A percentile compares a stretch with the other conserved stretches of the same genome.
Evolutionary conservation across 2,113 vertebrate species (phyloP).

Genomic region (Lepisosteus osseus): DNA sequence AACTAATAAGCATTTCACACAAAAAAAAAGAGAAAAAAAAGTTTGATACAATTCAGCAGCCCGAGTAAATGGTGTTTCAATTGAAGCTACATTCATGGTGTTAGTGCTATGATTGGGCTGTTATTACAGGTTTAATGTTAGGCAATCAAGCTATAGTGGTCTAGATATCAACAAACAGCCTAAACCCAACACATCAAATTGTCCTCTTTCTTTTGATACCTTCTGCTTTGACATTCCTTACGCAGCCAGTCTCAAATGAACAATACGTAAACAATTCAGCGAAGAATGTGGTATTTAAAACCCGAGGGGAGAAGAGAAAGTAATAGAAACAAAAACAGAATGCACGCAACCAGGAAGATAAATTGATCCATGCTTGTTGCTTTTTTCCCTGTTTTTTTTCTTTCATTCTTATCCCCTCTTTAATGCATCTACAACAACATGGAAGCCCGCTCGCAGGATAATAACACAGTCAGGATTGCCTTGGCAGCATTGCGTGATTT

Average conservation of each 20-base stretch:
- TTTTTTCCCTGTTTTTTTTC: slow-evolving; percentile 27
- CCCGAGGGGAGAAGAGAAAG: slow-evolving; percentile 51
- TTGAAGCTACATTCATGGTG: slow-evolving; percentile 85
- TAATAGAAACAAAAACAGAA: background rate
- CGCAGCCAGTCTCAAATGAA: slow-evolving; percentile 84
- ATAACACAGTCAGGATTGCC: slow-evolving; percentile 66
- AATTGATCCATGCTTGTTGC: slow-evolving; percentile 27
- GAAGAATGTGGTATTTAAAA: slow-evolving; percentile 79
- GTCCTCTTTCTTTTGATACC: slow-evolving; percentile 95
- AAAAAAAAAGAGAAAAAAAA: slow-evolving; percentile 72
- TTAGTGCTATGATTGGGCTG: slow-evolving; percentile 98
- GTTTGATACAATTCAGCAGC: slow-evolving; percentile 95
- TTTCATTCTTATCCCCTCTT: slow-evolving; percentile 31
- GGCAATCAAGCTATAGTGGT: slow-evolving; percentile 99
- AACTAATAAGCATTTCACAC: slow-evolving; percentile 96
- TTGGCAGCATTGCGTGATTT: slow-evolving; percentile 65
- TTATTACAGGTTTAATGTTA: slow-evolving; percentile 99
- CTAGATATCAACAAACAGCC: slow-evolving; percentile 99
- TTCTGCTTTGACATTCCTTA: slow-evolving; percentile 80
- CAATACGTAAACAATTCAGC: slow-evolving; percentile 87
- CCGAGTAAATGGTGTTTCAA: slow-evolving; percentile 84
- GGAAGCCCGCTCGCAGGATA: slow-evolving; percentile 63
- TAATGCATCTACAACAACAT: slow-evolving; percentile 40
- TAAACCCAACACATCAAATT: slow-evolving; percentile 93
- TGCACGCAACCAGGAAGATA: background rate